Percentiles rank a stretch among this genome's conserved stretches.
Conservation (phyloP, 2,888 invertebrate species). For the Epinotia brunnichana region DNA sequence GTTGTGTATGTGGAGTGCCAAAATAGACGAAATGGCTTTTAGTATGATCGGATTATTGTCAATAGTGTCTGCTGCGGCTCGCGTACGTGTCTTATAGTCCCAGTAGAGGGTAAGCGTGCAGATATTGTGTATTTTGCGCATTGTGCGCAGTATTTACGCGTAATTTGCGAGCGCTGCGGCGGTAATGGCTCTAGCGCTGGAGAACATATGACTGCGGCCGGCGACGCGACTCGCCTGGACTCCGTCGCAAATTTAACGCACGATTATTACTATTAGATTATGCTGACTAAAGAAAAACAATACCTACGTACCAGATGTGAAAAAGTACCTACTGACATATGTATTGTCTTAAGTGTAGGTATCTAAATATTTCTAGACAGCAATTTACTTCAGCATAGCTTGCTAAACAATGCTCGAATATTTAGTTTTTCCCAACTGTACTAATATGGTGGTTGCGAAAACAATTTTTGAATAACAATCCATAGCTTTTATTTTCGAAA, state of each 20-base stretch:
- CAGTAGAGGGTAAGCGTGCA: neutral
- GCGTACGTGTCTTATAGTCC: slow-evolving; percentile 16
- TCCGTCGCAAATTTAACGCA: neutral
- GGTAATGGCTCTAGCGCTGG: slow-evolving; percentile 6
- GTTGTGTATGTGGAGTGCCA: slow-evolving; percentile 52
- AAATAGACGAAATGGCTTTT: slow-evolving; percentile 66
- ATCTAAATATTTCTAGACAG: neutral
- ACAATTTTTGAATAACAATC: neutral
- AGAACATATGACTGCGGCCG: slow-evolving; percentile 32
- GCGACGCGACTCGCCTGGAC: slow-evolving; percentile 16
- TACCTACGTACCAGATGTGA: neutral
- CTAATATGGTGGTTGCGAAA: neutral
- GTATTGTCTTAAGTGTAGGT: neutral
- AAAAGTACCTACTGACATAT: neutral
- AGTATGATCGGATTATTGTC: slow-evolving; percentile 53
- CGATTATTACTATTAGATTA: neutral
- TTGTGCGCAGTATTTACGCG: slow-evolving; percentile 30
- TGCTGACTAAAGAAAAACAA: neutral
- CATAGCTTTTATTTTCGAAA: neutral
- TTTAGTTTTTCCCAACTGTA: neutral
- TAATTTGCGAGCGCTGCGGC: slow-evolving; percentile 5
- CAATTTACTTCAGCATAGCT: neutral
- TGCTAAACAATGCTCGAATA: neutral
- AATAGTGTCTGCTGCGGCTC: slow-evolving; percentile 49
- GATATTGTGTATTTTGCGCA: slow-evolving; percentile 14